Conservation (phyloP, 2,888 invertebrate species). For the Rapana venosa region DNA sequence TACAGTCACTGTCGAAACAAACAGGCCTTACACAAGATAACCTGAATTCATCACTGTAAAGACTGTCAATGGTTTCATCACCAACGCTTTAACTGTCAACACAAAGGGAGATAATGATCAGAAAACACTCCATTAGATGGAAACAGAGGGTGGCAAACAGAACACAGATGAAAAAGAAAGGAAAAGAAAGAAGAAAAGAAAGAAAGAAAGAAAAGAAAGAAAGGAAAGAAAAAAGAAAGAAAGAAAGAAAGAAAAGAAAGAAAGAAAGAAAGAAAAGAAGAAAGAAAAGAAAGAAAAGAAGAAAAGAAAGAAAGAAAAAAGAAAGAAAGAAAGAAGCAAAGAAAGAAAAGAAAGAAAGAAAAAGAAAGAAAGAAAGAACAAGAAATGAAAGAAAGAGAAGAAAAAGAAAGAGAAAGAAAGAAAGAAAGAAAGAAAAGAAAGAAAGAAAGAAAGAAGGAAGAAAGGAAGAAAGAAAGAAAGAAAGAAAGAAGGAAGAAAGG, state of each 20-base stretch:
- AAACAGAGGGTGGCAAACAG: background rate
- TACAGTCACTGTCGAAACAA: too few relatives aligned
- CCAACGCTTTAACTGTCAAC: too few relatives aligned
- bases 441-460: background rate
- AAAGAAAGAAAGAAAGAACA: background rate
- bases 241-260: background rate
- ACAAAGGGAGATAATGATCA: background rate
- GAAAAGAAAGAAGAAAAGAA: background rate
- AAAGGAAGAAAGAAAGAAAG: background rate
- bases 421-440: background rate
- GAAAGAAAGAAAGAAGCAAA: background rate
- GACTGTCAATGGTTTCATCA: too few relatives aligned
- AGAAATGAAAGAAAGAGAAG: background rate
- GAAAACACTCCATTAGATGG: background rate
- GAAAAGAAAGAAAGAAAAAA: background rate
- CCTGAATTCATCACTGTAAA: too few relatives aligned
- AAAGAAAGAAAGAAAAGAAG: too few relatives aligned
- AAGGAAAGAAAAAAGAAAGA: background rate
- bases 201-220: background rate
- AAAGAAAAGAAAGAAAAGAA: too few relatives aligned
- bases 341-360: background rate
- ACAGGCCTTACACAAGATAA: too few relatives aligned
- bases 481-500: background rate
- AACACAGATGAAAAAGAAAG: background rate
- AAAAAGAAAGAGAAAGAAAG: background rate